Evolutionary conservation across 2,888 invertebrate species (phyloP).

Genomic region (Amorpha juglandis): DNA sequence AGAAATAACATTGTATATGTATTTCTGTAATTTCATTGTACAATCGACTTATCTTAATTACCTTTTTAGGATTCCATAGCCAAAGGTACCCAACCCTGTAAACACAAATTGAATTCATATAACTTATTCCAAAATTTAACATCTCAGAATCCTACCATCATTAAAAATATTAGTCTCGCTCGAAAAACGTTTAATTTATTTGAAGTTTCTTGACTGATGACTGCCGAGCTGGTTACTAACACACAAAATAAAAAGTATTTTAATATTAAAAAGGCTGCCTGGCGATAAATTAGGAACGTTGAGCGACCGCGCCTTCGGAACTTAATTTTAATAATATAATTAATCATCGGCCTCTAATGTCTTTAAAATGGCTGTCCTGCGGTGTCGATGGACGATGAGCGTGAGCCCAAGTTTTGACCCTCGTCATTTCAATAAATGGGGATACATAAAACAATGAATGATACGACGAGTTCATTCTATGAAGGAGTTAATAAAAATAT

Average conservation of each 20-base stretch:
- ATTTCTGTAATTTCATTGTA: no score
- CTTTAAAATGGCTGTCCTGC: constrained; percentile 40
- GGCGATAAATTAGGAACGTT: constrained; percentile 38
- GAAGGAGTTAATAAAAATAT: background rate
- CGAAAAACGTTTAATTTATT: constrained; percentile 29
- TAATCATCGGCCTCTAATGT: constrained; percentile 53
- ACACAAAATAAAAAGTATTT: constrained; percentile 37
- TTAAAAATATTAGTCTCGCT: background rate
- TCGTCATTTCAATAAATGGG: constrained; percentile 46
- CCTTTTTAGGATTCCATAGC: no score
- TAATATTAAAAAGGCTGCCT: constrained; percentile 33
- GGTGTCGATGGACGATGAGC: constrained; percentile 38
- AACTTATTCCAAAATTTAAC: background rate
- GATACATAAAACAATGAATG: constrained; percentile 39
- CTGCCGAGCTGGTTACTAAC: constrained; percentile 28
- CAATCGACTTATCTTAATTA: background rate
- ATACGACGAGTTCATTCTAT: background rate
- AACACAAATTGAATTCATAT: background rate
- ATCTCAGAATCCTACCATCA: background rate
- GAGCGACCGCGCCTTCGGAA: constrained; percentile 33
- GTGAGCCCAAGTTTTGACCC: constrained; percentile 26
- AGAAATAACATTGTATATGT: no score
- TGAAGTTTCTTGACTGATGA: constrained; percentile 35
- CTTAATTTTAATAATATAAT: constrained; percentile 47
- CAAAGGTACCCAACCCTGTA: no score